Evolutionary conservation across 2,888 invertebrate species (phyloP), one percentile per base, ranked within the genome.

Genomic region (Platerodrilus igneus): DNA sequence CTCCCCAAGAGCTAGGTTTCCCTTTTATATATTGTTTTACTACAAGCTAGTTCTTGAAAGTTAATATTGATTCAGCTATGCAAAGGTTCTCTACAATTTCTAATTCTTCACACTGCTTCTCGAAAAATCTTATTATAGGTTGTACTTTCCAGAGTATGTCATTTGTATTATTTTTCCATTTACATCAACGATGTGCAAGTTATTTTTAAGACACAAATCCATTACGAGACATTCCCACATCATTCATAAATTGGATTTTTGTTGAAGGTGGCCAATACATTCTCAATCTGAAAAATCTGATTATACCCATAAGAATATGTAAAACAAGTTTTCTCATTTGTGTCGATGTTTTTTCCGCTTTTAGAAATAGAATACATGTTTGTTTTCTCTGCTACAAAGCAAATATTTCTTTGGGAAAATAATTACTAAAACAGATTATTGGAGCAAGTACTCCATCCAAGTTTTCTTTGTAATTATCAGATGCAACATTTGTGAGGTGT

Each of bases 141-240:
- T 39, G 41, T 21, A 45, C 47, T 38, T 48, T 45, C 38, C 45
- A 38, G 13, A 47, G 37, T 33, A 41, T 49, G 18, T 49, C 38
- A 20, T 36, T 37, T 5, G 32, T 23, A 34, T 41, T 28, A 21
- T 39, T 32, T 38, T 28, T 10, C 34, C 33, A 20, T 32, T 30
- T 18, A 40, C 36, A 36, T 34, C 40, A 27, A 27, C 33, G 20
- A 35, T 44, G 27, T 47, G 33, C 19, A 44, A 17, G 35, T 45
- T 45, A 38, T 44, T 47, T 26, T 38, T 22, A 13, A 41, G 27
- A 35, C 38, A 40, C 31, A 26, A 43, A 45, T 34, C 37, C 39
- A 32, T 50, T 49, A 9, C 49, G 22, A 13, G 37, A 33, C 14
- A 48, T 25, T 17, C 16, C 15, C 37, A 48, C 17, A 13, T 34